phyloP scores from a whole-genome alignment of 2,888 invertebrate species.

The Spodoptera exigua region DNA sequence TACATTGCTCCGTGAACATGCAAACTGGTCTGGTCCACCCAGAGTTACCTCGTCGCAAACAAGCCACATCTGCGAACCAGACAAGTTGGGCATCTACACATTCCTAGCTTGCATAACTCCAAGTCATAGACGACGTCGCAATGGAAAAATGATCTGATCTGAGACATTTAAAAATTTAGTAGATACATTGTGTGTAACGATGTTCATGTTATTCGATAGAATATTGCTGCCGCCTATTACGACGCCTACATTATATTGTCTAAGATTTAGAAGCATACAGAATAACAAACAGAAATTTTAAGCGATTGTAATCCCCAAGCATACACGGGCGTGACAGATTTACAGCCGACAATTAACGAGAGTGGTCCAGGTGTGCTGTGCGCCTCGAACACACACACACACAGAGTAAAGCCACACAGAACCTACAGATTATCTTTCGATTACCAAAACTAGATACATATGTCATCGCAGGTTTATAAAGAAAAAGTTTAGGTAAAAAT shows the following conservation, averaged over 20 bases:
- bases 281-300: slow-evolving; percentile 18
- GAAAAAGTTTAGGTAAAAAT: no score
- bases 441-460: not conserved
- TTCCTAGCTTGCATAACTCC: not conserved
- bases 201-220: not conserved
- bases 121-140: no score
- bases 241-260: slow-evolving; percentile 4
- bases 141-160: not conserved
- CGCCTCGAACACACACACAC: slow-evolving; percentile 12
- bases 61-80: slow-evolving; percentile 1
- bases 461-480: not conserved
- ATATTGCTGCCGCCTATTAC: not conserved
- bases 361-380: slow-evolving; percentile 44
- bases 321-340: slow-evolving; percentile 52
- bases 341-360: slow-evolving; percentile 51
- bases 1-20: not conserved
- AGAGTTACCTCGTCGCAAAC: not conserved
- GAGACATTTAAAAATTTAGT: slow-evolving; percentile 1
- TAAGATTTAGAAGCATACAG: slow-evolving; percentile 6
- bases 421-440: not conserved
- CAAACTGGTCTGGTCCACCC: not conserved
- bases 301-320: slow-evolving; percentile 11
- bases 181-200: not conserved
- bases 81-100: not conserved
- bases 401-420: slow-evolving; percentile 18